Evolutionary conservation across 2,113 vertebrate species (phyloP), one percentile per base, ranked within the genome.

Genomic region (Cyprinodon variegatus): DNA sequence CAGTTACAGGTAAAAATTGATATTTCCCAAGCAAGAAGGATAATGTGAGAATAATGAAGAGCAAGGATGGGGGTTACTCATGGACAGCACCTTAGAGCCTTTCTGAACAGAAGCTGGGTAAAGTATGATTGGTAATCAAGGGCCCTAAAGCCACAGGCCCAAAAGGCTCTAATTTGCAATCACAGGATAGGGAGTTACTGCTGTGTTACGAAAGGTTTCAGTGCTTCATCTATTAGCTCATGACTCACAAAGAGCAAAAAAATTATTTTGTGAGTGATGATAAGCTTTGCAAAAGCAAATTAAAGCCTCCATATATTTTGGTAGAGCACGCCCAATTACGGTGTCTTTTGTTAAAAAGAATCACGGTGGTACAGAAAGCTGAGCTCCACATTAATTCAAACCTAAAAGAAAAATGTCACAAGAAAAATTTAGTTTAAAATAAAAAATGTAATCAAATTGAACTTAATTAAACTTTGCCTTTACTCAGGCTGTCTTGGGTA

Each of bases 81-180:
- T 39, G 69, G 76, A 65, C 74, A 48, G 64, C 81, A 73, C 77
- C 82, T 66, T 77, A 70, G 68, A 74, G 81, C 8, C 17, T 38
- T 61, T 60, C 61, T 86, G 79, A 84, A 87, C 64, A 81, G 74
- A 70, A 43, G 77, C 81, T 83, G 84, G 82, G 81, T 79, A 74
- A 90, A 86, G 86, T 77, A 65, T 81, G 87, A 93, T 89, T 90
- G 90, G 69, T 86, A 91, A 91, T 92, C 85, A 89, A 60, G 64
- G 73, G 87, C 68, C 63, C 76, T 22, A 14, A 63, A 74, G 75
- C 81, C 72, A 57, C 48, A 79, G 78, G 84, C 61, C 68, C 73
- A 74, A 40, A 57, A 53, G 82, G 63, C 66, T 3, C 57, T 84
- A 89, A 87, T 89, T 88, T 86, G 82, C 81, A 91, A 90, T 91